Evolutionary conservation across 2,113 vertebrate species (phyloP), one percentile per base, ranked within the genome.

Genomic region (Cinclus mexicanus): DNA sequence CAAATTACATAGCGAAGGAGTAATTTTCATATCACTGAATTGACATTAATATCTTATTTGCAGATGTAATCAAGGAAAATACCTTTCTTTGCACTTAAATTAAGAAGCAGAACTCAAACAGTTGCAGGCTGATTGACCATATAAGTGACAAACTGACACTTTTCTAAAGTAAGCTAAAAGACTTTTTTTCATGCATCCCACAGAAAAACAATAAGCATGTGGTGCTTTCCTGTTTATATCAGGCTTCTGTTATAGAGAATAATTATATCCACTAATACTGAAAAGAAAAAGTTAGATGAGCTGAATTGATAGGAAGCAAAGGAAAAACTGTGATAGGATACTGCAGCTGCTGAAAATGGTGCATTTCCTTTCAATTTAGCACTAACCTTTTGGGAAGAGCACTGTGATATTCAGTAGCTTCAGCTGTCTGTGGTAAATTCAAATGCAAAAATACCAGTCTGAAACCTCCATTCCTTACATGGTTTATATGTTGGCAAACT

Each of bases 1-100:
- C 89, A 94, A 97, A 97, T 97, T 97, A 95, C 95, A 94, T 87
- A 97, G 78, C 81, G 87, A 93, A 84, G 87, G 96, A 98, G 96
- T 96, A 94, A 97, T 98, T 97, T 97, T 97, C 95, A 21, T 97
- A 96, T 97, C 97, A 97, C 87, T 57, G 74, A 71, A 96, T 90
- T 97, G 97, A 97, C 96, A 97, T 97, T 97, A 97, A 97, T 81
- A 96, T 94, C 95, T 97, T 96, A 97, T 95, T 97, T 97, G 96
- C 95, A 97, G 94, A 96, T 97, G 97, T 95, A 98, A 97, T 98
- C 96, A 93, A 94, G 94, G 91, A 93, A 90, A 97, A 96, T 94
- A 92, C 88, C 77, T 96, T 95, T 94, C 83, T 93, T 89, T 95
- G 80, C 92, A 78, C 83, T 94, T 96, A 94, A 90, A 93, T 96